Conservation (phyloP, 30 jellyfish, hydroid and myxozoan genomes). For the Chironex yamaguchii region DNA sequence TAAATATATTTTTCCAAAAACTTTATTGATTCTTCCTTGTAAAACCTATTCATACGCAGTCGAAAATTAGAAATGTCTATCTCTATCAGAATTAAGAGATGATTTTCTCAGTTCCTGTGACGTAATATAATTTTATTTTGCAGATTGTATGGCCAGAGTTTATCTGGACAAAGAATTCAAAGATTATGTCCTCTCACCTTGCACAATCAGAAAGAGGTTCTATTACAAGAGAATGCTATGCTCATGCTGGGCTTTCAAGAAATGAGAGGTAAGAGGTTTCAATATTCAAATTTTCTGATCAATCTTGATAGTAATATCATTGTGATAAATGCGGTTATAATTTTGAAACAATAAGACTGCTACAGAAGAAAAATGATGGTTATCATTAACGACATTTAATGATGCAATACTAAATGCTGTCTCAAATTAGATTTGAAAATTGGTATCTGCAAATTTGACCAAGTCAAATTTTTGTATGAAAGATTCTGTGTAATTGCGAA, state of each 20-base stretch:
- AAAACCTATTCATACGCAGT: not conserved
- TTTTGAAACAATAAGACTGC: not conserved
- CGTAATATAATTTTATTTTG: not conserved
- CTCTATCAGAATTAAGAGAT: not conserved
- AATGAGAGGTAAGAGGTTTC: not conserved
- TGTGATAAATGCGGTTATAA: not conserved
- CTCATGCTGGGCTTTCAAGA: conserved; percentile 15
- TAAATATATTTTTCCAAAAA: not conserved
- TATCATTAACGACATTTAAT: not conserved
- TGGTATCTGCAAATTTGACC: not conserved
- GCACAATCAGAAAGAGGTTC: conserved; percentile 57
- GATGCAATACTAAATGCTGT: no score
- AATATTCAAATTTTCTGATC: not conserved
- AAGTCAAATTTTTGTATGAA: no score
- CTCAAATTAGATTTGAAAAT: not conserved
- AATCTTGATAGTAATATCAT: not conserved
- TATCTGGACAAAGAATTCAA: conserved; percentile 22
- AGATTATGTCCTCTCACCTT: conserved; percentile 20
- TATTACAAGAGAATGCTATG: conserved; percentile 11
- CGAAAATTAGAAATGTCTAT: not conserved
- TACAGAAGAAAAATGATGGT: not conserved
- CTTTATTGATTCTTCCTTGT: not conserved
- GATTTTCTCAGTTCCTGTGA: no score
- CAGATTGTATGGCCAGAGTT: conserved; percentile 7
- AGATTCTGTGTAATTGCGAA: no score